Evolutionary conservation across 2,888 invertebrate genomes (phyloP), one percentile per base, ranked within the genome.

Genomic region (Beris morrisii): DNA sequence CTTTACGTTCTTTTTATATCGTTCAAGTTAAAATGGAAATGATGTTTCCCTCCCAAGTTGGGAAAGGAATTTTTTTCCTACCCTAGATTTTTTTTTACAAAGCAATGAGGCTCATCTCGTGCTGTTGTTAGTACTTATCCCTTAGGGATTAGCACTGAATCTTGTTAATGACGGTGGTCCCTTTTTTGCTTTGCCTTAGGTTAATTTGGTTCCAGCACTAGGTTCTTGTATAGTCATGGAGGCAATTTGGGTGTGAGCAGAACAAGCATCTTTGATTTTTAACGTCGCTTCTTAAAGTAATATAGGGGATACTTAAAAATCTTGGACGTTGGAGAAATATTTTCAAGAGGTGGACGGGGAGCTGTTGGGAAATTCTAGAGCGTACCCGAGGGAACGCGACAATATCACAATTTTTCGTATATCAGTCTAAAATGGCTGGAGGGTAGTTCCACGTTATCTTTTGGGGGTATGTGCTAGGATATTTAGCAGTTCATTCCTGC

Each of bases 81-180:
- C 15, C 11, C 54, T 59, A 44, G 59, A 22, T 65, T 61, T 59
- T 67, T 61, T 53, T 56, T 31, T 59, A 44, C 52, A 31, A 12
- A 56, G 48, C 44, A 54, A 63, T 63, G 59, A 63, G 65, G 48
- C 55, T 67, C 67, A 69, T 67, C 65, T 65, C 65, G 13, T 38
- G 56, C 59, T 55, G 58, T 64, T 69, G 67, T 55, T 64, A 64
- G 65, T 64, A 65, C 69, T 69, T 69, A 69, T 66, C 67, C 69
- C 69, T 63, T 50, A 56, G 69, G 69, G 67, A 69, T 69, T 67
- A 69, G 67, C 66, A 69, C 69, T 69, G 69, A 69, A 69, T 69
- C 69, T 67, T 69, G 69, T 69, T 69, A 69, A 69, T 69, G 69
- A 69, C 67, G 66, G 65, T 66, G 54, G 67, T 69, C 69, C 69